Percentiles rank a stretch among this genome's conserved stretches.
phyloP scores from a whole-genome alignment of 2,888 invertebrate species.

The Tiliacea citrago region DNA sequence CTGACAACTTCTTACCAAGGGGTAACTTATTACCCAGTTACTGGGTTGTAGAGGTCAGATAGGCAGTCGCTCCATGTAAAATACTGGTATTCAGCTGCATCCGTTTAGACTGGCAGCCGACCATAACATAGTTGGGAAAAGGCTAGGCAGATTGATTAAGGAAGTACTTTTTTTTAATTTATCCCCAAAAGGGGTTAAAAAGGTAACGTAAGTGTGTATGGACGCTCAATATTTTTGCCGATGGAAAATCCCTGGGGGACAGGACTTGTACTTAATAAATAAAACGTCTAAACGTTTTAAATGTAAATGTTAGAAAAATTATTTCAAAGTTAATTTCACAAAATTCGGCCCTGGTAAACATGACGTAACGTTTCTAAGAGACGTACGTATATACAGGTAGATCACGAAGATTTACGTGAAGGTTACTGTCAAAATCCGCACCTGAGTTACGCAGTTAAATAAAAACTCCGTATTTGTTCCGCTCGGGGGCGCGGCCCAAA shows the following conservation, averaged over 20 bases:
- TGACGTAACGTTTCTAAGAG: conserved; percentile 6
- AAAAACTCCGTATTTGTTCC: conserved; percentile 61
- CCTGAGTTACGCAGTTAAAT: conserved; percentile 52
- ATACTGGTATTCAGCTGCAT: no score
- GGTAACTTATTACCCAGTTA: no score
- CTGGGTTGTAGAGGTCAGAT: no score
- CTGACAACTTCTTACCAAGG: no score
- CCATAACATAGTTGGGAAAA: no score
- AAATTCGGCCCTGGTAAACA: conserved; percentile 8
- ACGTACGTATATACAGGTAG: conserved; percentile 6
- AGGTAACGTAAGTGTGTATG: no score
- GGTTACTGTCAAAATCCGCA: conserved; percentile 45
- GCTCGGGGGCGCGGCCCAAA: conserved; percentile 63
- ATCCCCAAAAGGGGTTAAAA: neutral
- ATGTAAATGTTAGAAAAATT: no score
- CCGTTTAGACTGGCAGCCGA: no score
- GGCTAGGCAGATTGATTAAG: no score
- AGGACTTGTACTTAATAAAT: no score
- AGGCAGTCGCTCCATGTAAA: no score
- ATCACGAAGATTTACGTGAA: conserved; percentile 19
- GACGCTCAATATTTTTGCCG: neutral
- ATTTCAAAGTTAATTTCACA: neutral
- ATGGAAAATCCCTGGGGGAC: neutral
- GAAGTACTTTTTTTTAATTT: no score
- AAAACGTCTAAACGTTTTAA: neutral